Conservation (phyloP, 2,888 invertebrate species). For the Calameuta filiformis region DNA sequence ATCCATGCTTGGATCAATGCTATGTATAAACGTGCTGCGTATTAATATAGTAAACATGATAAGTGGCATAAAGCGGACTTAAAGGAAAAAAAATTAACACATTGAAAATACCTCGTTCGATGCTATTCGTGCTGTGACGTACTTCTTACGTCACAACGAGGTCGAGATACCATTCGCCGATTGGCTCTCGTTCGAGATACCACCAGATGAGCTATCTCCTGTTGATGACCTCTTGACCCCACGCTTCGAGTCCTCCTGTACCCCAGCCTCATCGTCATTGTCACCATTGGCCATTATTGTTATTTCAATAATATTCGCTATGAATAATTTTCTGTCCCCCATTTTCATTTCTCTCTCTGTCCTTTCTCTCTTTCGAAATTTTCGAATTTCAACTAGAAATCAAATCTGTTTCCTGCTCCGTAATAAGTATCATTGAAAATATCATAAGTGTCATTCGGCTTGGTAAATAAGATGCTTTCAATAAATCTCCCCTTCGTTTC, state of each 20-base stretch:
- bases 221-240: conserved; percentile 39
- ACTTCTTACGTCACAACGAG: conserved; percentile 35
- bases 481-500: neutral
- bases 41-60: conserved; percentile 41
- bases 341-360: conserved; percentile 9
- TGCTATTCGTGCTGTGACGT: conserved; percentile 9
- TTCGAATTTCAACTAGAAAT: too few species aligned
- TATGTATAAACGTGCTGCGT: conserved; percentile 5
- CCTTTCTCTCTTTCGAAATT: conserved; percentile 6
- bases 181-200: conserved; percentile 44
- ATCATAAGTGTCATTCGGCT: too few species aligned
- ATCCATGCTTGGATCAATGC: neutral
- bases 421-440: too few species aligned
- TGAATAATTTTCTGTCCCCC: neutral
- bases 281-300: neutral
- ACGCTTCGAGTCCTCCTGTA: conserved; percentile 13
- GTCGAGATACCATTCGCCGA: conserved; percentile 43
- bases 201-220: conserved; percentile 43
- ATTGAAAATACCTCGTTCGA: neutral
- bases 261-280: neutral
- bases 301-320: neutral
- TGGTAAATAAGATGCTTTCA: too few species aligned
- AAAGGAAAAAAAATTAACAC: conserved; percentile 8
- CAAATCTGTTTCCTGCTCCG: too few species aligned
- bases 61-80: conserved; percentile 17